These are phyloP conservation scores for Muschampia plurimacula DNA, from an alignment of 2,888 invertebrate genomes.

Conservation along the genomic window DNA sequence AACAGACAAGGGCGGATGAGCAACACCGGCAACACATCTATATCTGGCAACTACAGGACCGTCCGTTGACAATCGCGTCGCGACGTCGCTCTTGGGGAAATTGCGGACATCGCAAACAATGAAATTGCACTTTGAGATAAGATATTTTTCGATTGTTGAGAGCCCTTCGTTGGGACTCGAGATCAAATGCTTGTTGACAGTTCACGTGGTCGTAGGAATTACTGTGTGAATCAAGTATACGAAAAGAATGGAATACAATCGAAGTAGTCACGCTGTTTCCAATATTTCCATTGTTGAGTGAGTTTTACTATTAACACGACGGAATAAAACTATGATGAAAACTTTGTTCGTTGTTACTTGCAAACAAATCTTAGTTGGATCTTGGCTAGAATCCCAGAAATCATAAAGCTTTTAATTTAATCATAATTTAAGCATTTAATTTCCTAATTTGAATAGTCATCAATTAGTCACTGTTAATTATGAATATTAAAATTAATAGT, in stretches of 20 bases:
- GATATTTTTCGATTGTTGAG: slow-evolving; percentile 58
- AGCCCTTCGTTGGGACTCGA: slow-evolving; percentile 2
- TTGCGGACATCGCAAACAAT: slow-evolving; percentile 80
- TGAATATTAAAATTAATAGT: too few species aligned
- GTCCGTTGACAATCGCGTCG: slow-evolving; percentile 71
- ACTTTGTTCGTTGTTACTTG: neutral
- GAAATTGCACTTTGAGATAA: slow-evolving; percentile 75
- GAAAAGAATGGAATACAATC: neutral
- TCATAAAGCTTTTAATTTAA: too few species aligned
- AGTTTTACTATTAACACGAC: neutral
- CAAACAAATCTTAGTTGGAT: neutral
- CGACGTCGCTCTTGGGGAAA: slow-evolving; percentile 69
- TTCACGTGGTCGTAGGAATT: neutral
- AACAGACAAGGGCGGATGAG: slow-evolving; percentile 37
- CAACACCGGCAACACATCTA: slow-evolving; percentile 45
- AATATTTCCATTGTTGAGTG: neutral
- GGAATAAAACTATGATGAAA: neutral
- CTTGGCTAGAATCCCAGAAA: neutral
- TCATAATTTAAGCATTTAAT: too few species aligned
- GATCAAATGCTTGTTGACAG: slow-evolving; percentile 12
- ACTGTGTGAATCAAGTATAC: neutral
- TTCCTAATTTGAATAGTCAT: too few species aligned
- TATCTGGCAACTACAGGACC: slow-evolving; percentile 65
- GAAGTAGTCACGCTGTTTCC: neutral
- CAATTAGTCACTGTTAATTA: too few species aligned